Percentiles rank a stretch among this genome's conserved stretches.
These are phyloP conservation scores for Triplophysa siluroides DNA, from an alignment of 2,113 vertebrate species.

Conservation along the genomic window DNA sequence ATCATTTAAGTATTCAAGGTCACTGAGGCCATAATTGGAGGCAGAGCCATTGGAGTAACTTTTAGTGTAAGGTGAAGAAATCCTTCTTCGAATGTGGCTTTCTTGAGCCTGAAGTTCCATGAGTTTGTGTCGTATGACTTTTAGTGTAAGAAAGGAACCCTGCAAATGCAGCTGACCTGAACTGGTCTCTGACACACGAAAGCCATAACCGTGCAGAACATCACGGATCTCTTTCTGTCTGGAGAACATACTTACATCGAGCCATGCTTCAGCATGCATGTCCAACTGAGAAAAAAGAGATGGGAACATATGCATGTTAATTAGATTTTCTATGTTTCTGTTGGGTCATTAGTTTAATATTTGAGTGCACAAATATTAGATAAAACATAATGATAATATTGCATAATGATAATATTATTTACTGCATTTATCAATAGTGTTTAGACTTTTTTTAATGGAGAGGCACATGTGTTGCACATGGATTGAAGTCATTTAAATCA, in stretches of 20 bases:
- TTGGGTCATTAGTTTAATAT: not conserved
- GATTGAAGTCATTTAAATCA: no score
- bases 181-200: conserved; percentile 10
- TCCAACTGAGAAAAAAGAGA: conserved; percentile 64
- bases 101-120: conserved; percentile 37
- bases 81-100: fast-evolving
- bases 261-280: conserved; percentile 57
- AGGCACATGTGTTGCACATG: no score
- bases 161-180: conserved; percentile 38
- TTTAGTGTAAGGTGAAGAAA: not conserved
- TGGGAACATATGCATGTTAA: not conserved
- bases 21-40: not conserved
- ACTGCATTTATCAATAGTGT: no score
- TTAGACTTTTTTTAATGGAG: no score
- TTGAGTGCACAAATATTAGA: not conserved
- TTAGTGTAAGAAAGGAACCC: conserved; percentile 65
- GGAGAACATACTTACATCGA: conserved; percentile 53
- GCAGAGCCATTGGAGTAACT: not conserved
- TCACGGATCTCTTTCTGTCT: not conserved
- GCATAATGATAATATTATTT: no score
- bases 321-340: not conserved
- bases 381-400: no score
- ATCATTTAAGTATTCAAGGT: conserved; percentile 34
- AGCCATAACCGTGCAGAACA: conserved; percentile 50
- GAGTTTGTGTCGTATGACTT: conserved; percentile 44